Evolutionary conservation across 2,888 invertebrate species (phyloP), one percentile per base, ranked within the genome.

Genomic region (Geophilus truncorum): DNA sequence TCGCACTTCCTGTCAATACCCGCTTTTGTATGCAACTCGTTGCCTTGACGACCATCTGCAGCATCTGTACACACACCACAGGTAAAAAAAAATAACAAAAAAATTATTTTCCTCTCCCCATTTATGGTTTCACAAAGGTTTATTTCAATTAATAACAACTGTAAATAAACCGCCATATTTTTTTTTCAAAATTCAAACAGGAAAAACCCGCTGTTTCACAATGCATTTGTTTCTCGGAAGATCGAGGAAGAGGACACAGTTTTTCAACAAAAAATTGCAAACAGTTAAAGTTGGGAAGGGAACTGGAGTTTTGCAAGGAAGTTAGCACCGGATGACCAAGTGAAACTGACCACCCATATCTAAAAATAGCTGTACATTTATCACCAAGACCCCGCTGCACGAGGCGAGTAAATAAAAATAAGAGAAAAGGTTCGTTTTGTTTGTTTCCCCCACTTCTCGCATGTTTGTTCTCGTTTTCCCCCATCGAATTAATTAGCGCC

Each of bases 1-100:
- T 34, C 77, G 25, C 40, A 45, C 45, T 36, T 78, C 78, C 45
- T 78, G 78, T 78, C 78, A 40, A 78, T 78, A 78, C 45, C 51
- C 23, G 45, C 78, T 78, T 45, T 78, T 78, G 34, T 45, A 78
- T 45, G 78, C 78, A 36, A 45, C 77, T 18, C 77, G 78, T 78
- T 78, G 78, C 45, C 78, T 28, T 9, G 78, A 45, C 78, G 23
- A 78, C 78, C 78, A 78, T 78, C 78, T 78, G 36, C 78, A 45
- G 78, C 78, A 78, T 78, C 78, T 78, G 78, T 78, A 78, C 78
- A 78, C 78, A 78, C 36, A 40, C n/a, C 23, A 36, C 36, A 32
- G 36, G 70, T 70, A 28, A 70, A 70, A 70, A 15, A 28, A 28
- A 70, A 28, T 15, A 62, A 23, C 18, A 62, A 62, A 62, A 62